Evolutionary conservation across 1,140 invertebrate genomes (phyloP), one percentile per base, ranked within the genome.

Genomic region (Tetragnatha versicolor): DNA sequence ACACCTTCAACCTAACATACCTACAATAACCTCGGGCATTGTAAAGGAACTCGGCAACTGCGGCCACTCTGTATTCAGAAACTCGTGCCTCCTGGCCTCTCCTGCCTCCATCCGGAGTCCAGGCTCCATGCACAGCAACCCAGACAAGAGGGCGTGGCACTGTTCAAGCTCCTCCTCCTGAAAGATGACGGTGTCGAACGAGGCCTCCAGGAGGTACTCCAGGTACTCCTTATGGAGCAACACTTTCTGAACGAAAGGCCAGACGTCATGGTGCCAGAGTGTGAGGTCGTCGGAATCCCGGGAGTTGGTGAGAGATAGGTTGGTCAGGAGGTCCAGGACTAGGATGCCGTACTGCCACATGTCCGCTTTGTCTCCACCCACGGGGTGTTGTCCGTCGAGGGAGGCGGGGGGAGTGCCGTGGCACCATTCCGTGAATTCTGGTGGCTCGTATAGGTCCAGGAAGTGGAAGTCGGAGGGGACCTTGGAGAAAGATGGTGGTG

Each of bases 321-420:
- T 58, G 12, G 69, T 72, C 4, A 72, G 37, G 12, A 72, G 37
- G 10, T 72, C 69, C 17, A 72, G n/a, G 4, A 53, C 25, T 1
- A 72, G 53, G 22, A 72, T 72, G 3, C 69, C 69, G 12, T 17
- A 72, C 37, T 72, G 51, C 69, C 69, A 72, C 69, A 72, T 72
- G n/a, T 72, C 69, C 3, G 69, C 69, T 9, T 55, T 72, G 12
- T 72, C 69, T 1, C 69, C 69, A 9, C 33, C 22, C 9, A 58
- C 29, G 22, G 31, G 25, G 12, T 10, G 22, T 2, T 12, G 27
- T 10, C 12, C 0, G 1, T 45, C 4, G 4, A 69, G 31, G n/a
- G n/a, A 27, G 7, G 2, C 12, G 6, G 65, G 65, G 2, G 65
- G 47, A 2, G 20, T 5, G 5, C 9, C 27, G 22, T 69, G 65